These are phyloP conservation scores for Drosophila oshimai DNA, from an alignment of 1,140 invertebrate species.

Conservation along the genomic window DNA sequence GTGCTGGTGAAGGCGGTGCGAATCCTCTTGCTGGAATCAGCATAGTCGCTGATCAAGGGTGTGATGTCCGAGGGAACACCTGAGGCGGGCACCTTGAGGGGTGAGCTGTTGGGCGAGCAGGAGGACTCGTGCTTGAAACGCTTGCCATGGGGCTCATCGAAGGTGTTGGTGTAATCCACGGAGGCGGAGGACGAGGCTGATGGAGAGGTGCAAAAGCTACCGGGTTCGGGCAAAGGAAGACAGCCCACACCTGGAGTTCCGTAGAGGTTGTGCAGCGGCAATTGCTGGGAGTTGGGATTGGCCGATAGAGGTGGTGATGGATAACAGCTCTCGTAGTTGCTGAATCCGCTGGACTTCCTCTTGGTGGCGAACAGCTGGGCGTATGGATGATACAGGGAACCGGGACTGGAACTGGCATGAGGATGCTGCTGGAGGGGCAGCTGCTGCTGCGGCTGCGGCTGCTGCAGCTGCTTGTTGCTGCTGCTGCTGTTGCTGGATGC, in stretches of 20 bases:
- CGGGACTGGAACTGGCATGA: constrained; percentile 30
- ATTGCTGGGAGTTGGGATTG: constrained; percentile 42
- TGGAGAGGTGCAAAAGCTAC: constrained; percentile 71
- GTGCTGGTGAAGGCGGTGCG: constrained; percentile 96
- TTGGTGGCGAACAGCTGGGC: constrained; percentile 64
- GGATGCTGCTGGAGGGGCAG: constrained; percentile 42
- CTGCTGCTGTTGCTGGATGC: constrained; percentile 85
- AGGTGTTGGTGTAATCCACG: constrained; percentile 46
- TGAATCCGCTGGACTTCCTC: constrained; percentile 54
- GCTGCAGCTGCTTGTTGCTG: constrained; percentile 43
- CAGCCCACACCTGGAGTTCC: constrained; percentile 19
- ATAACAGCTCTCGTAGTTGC: constrained; percentile 62
- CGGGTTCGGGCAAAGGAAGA: constrained; percentile 50
- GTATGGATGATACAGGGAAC: constrained; percentile 70
- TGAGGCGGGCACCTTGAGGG: constrained; percentile 83
- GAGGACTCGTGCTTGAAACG: constrained; percentile 71
- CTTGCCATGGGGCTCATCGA: constrained; percentile 60
- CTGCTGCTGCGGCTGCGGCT: constrained; percentile 66
- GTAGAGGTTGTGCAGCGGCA: constrained; percentile 45
- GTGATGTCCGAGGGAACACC: constrained; percentile 84
- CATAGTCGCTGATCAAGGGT: constrained; percentile 83
- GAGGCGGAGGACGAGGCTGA: constrained; percentile 72
- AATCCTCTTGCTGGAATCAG: constrained; percentile 89
- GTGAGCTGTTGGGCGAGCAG: constrained; percentile 76
- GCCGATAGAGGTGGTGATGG: constrained; percentile 82